These are phyloP conservation scores for Gallinago paraguaiae DNA, from an alignment of 2,113 vertebrate genomes.

Conservation along the genomic window DNA sequence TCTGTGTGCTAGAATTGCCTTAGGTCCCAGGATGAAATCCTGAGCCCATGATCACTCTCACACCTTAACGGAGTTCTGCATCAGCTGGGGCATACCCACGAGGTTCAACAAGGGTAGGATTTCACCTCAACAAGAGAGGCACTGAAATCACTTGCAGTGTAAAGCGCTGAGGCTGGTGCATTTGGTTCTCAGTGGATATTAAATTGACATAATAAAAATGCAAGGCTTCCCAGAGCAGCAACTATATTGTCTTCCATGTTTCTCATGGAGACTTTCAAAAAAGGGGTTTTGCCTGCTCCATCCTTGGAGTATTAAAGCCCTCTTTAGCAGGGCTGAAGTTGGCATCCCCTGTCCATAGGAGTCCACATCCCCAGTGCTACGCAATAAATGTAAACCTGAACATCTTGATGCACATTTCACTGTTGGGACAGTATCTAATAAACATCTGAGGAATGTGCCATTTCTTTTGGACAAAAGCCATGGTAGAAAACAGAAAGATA, in stretches of 20 bases:
- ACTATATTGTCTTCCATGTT: background rate
- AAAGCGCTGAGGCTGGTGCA: background rate
- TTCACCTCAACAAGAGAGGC: rapidly evolving
- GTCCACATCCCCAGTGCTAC: background rate
- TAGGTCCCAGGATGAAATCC: background rate
- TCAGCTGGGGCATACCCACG: background rate
- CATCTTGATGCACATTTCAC: background rate
- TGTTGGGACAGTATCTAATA: background rate
- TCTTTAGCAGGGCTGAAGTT: background rate
- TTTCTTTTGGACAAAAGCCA: background rate
- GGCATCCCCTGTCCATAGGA: background rate
- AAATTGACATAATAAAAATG: background rate
- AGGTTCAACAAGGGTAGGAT: background rate
- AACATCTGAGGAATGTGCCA: background rate
- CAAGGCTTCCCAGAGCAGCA: background rate
- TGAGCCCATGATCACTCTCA: background rate
- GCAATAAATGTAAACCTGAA: background rate
- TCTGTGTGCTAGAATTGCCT: background rate
- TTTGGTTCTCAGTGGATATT: background rate
- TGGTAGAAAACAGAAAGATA: background rate
- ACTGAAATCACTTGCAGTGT: background rate
- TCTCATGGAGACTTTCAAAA: background rate
- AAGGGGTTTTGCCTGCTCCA: background rate
- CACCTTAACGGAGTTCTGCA: background rate
- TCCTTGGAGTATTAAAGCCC: background rate